These are phyloP conservation scores for Pollenia amentaria DNA, from an alignment of 2,888 invertebrate species.

Conservation along the genomic window DNA sequence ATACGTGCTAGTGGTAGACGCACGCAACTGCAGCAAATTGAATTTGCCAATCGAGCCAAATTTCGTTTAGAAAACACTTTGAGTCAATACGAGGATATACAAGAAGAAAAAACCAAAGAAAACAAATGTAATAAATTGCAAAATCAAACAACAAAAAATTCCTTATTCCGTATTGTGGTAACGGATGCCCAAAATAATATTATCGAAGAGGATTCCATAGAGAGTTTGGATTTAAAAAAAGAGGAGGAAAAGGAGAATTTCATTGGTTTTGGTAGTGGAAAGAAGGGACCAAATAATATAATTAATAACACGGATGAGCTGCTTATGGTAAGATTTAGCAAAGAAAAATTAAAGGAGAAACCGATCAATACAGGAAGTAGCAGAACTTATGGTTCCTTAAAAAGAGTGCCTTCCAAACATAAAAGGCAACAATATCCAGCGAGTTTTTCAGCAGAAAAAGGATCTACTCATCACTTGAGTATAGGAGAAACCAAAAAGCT, in stretches of 20 bases:
- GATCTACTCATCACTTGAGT: constrained; percentile 29
- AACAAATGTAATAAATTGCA: constrained; percentile 28
- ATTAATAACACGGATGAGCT: constrained; percentile 55
- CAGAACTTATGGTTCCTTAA: constrained; percentile 68
- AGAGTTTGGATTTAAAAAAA: constrained; percentile 16
- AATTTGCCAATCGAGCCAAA: constrained; percentile 71
- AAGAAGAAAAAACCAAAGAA: constrained; percentile 58
- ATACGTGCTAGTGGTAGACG: constrained; percentile 74
- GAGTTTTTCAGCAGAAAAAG: constrained; percentile 77
- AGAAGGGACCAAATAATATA: constrained; percentile 13
- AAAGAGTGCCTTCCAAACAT: constrained; percentile 77
- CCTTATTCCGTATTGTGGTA: constrained; percentile 82
- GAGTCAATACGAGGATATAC: constrained; percentile 46
- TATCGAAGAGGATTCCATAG: constrained; percentile 83
- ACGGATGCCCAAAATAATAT: constrained; percentile 84
- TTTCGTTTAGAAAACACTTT: constrained; percentile 70
- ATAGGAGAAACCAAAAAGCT: constrained; percentile 81
- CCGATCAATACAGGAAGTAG: constrained; percentile 13
- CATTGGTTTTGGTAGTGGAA: constrained; percentile 2
- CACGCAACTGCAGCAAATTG: constrained; percentile 67
- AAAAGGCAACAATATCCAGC: constrained; percentile 77
- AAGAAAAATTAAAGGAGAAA: constrained; percentile 51
- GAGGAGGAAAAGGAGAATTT: constrained; percentile 62
- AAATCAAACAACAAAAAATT: constrained; percentile 54
- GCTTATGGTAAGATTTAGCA: constrained; percentile 64